phyloP scores from a whole-genome alignment of 2,888 invertebrate genomes.

The Drosophila multiciliata region DNA sequence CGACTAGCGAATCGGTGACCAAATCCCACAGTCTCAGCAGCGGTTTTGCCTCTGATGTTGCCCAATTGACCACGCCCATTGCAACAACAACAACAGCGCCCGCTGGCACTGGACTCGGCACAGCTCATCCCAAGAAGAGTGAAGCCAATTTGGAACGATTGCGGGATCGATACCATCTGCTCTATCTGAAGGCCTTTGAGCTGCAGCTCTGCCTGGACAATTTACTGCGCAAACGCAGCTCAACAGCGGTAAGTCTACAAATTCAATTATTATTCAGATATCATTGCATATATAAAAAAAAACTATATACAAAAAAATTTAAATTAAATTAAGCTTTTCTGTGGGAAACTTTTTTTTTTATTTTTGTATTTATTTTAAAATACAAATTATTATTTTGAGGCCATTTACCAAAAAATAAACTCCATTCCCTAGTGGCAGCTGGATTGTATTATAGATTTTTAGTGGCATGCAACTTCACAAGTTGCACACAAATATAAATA shows the following conservation, averaged over 20 bases:
- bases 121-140: slow-evolving; percentile 67
- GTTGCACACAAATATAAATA: slow-evolving; percentile 33
- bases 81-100: slow-evolving; percentile 31
- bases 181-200: slow-evolving; percentile 95
- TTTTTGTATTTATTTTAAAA: too few species aligned
- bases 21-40: slow-evolving; percentile 73
- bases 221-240: slow-evolving; percentile 89
- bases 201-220: slow-evolving; percentile 96
- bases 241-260: slow-evolving; percentile 86
- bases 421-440: not conserved
- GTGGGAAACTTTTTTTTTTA: not conserved
- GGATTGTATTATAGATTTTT: not conserved
- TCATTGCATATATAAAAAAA: not conserved
- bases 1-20: slow-evolving; percentile 70
- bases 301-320: too few species aligned
- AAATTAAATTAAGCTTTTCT: not conserved
- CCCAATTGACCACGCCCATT: slow-evolving; percentile 40
- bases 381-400: too few species aligned
- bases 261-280: not conserved
- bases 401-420: not conserved
- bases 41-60: slow-evolving; percentile 68
- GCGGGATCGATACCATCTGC: slow-evolving; percentile 95
- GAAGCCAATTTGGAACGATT: slow-evolving; percentile 87
- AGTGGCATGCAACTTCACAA: slow-evolving; percentile 54
- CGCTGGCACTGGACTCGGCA: slow-evolving; percentile 35